Percentiles rank a stretch among this genome's conserved stretches.
Evolutionary conservation across 2,797 vertebrate species (phyloP).

Genomic region (Lagodon rhomboides): DNA sequence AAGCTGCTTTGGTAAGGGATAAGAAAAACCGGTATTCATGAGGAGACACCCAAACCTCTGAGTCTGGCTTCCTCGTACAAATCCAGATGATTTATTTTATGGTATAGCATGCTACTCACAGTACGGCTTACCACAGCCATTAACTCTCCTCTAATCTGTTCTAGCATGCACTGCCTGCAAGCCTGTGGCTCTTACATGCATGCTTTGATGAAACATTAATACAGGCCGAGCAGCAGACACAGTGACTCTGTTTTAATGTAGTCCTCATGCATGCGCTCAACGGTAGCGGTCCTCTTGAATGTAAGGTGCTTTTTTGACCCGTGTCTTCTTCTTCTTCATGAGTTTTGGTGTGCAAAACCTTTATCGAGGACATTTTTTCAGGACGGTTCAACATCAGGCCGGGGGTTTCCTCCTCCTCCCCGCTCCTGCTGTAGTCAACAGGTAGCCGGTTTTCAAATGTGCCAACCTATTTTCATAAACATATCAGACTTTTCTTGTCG

Average conservation of each 20-base stretch:
- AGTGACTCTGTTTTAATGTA: conserved; percentile 57
- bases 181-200: conserved; percentile 73
- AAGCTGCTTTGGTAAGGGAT: conserved; percentile 61
- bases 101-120: conserved; percentile 70
- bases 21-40: conserved; percentile 48
- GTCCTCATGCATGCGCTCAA: conserved; percentile 80
- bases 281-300: conserved; percentile 79
- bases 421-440: conserved; percentile 68
- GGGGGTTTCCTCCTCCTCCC: conserved; percentile 37
- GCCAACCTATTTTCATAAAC: conserved; percentile 87
- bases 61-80: conserved; percentile 62
- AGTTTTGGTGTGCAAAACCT: conserved; percentile 55
- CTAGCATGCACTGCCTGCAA: conserved; percentile 76
- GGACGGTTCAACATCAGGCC: conserved; percentile 69
- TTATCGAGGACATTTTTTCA: conserved; percentile 63
- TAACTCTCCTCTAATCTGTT: conserved; percentile 67
- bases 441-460: conserved; percentile 81
- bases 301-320: conserved; percentile 80
- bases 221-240: conserved; percentile 53
- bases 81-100: conserved; percentile 68
- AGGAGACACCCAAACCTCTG: conserved; percentile 64
- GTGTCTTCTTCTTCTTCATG: conserved; percentile 66
- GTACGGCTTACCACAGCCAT: conserved; percentile 67
- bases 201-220: conserved; percentile 65
- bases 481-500: conserved; percentile 81